Conservation (phyloP, 2,797 vertebrate genomes). For the Halcyon leucocephala region DNA sequence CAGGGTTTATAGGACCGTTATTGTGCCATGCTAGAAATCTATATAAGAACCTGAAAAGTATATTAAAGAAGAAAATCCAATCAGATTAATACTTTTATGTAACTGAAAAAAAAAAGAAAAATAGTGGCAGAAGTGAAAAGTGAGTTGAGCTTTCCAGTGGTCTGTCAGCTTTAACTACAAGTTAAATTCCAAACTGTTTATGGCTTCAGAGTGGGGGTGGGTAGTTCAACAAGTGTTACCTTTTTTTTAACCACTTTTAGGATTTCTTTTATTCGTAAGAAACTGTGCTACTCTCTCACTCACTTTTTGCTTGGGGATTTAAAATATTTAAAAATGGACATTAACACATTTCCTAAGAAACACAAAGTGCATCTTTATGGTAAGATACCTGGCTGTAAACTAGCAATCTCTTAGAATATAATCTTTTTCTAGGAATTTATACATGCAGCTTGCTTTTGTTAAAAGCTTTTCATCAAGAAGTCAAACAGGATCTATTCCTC, state of each 20-base stretch:
- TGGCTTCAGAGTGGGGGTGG: background rate
- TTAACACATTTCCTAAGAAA: background rate
- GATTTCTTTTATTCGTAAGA: background rate
- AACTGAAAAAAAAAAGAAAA: background rate
- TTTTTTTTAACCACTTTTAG: background rate
- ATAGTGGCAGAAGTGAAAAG: constrained; percentile 13
- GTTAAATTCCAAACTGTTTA: background rate
- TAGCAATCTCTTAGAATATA: background rate
- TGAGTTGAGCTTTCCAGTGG: background rate
- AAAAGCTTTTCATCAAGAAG: background rate
- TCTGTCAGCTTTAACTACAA: background rate
- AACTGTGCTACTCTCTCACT: background rate
- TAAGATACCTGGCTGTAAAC: background rate
- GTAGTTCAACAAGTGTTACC: background rate
- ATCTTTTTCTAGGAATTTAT: background rate
- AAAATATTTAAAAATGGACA: background rate
- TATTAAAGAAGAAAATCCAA: background rate
- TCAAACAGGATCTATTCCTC: background rate
- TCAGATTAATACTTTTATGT: background rate
- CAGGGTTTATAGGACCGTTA: background rate
- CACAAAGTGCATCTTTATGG: background rate
- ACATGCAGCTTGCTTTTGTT: background rate
- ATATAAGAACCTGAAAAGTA: background rate
- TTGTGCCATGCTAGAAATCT: background rate
- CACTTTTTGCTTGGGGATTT: background rate